Evolutionary conservation across 64 coral and sea anemone species (phyloP), one percentile per base, ranked within the genome.

Genomic region (Montipora cactus): DNA sequence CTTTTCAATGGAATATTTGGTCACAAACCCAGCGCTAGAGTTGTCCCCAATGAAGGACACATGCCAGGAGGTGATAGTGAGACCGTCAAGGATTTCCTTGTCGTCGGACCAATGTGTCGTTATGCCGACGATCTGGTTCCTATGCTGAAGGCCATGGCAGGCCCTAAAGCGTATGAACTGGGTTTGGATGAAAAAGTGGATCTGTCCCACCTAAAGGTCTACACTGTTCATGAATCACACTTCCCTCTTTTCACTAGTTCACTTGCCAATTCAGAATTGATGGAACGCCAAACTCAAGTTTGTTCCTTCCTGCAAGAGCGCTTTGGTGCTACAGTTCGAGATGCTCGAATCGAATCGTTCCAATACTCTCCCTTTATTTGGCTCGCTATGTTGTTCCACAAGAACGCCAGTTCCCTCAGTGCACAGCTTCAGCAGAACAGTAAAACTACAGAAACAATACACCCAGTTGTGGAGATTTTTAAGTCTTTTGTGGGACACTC

Each of bases 1-100:
- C 95, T 97, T 75, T 97, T 95, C 53, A 97, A 97, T 57, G 96
- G 96, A 88, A 97, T 97, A 68, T 97, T 92, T 71, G 96, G 89
- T n/a, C 96, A 97, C 82, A 97, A 97, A 57, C 96, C 96, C 7
- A 97, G 96, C 47, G 93, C 96, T 14, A 78, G 79, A 14, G 50
- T 97, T 19, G 92, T 94, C 11, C 92, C 95, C n/a, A 97, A 94
- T 64, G 55, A 92, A 12, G 96, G 96, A 2, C 96, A 97, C 73
- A 95, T 94, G 22, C 96, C 96, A 12, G 76, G 88, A 71, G 96
- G 25, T 25, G 25, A 25, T 25, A 25, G 25, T 25, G 25, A 25
- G 25, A 25, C 25, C 93, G 15, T 84, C 90, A 81, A 97, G 66
- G 89, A 97, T 37, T 97, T 84, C 73, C 86, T 97, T 55, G 83